Conservation (phyloP, 2,888 invertebrate species). For the Synanthedon vespiformis region DNA sequence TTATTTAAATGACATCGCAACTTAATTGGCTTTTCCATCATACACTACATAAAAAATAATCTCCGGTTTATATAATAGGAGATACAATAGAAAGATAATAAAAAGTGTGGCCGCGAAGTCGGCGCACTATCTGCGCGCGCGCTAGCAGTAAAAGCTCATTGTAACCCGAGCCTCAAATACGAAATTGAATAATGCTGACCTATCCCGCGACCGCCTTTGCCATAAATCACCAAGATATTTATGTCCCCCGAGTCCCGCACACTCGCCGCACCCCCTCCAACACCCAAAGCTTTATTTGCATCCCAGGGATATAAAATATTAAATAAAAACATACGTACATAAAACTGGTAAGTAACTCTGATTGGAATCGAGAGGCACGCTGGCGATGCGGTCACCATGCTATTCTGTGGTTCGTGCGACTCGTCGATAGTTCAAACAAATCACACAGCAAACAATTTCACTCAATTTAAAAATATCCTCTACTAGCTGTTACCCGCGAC, state of each 20-base stretch:
- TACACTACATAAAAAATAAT: conserved; percentile 22
- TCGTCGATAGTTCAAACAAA: neutral
- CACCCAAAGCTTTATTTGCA: conserved; percentile 46
- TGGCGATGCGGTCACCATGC: conserved; percentile 41
- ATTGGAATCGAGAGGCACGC: conserved; percentile 50
- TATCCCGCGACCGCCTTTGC: conserved; percentile 67
- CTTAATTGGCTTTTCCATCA: too few species aligned
- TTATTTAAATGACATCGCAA: too few species aligned
- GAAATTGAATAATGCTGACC: conserved; percentile 72
- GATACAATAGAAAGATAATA: conserved; percentile 44
- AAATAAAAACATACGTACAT: conserved; percentile 62
- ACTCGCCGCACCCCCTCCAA: conserved; percentile 28
- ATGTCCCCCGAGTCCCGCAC: conserved; percentile 56
- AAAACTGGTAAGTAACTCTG: conserved; percentile 59
- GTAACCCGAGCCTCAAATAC: conserved; percentile 68
- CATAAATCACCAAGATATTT: conserved; percentile 71
- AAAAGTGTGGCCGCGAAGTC: conserved; percentile 38
- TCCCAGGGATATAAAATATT: conserved; percentile 60
- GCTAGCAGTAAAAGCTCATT: conserved; percentile 65
- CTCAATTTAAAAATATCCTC: too few species aligned
- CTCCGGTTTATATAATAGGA: conserved; percentile 34
- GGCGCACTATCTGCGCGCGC: conserved; percentile 55
- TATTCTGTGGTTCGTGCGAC: conserved; percentile 47
- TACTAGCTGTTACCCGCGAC: too few species aligned
- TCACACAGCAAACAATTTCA: neutral